A percentile compares a stretch with the other conserved stretches of the same genome.
Conservation (phyloP, 2,797 vertebrate genomes). For the Erithacus rubecula region DNA sequence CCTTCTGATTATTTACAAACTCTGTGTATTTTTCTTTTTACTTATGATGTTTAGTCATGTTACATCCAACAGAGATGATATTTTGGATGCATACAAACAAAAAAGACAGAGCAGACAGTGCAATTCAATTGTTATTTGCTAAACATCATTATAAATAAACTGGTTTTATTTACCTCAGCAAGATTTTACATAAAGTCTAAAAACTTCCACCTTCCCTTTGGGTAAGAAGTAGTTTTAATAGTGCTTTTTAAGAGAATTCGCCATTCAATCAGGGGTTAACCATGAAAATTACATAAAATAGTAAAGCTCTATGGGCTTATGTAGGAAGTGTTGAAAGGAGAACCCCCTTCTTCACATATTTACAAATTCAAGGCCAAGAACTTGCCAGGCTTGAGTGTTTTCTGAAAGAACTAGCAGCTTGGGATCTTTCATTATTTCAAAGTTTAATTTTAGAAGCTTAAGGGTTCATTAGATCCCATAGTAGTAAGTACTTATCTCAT, state of each 20-base stretch:
- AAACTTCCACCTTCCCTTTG: not conserved
- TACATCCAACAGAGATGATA: not conserved
- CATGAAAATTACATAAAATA: not conserved
- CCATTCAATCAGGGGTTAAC: not conserved
- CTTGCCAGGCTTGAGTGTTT: not conserved
- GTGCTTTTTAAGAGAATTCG: not conserved
- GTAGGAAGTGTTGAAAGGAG: slow-evolving; percentile 31
- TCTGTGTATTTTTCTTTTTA: not conserved
- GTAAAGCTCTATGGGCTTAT: not conserved
- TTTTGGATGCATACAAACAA: not conserved
- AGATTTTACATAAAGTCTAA: not conserved
- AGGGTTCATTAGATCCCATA: not conserved
- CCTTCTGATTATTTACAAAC: not conserved
- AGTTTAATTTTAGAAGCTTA: slow-evolving; percentile 11
- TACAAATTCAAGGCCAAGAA: not conserved
- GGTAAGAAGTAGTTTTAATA: not conserved
- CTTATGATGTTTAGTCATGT: not conserved
- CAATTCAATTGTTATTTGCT: not conserved
- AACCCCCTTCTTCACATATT: not conserved
- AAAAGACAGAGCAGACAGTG: not conserved
- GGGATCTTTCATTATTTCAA: not conserved
- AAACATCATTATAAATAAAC: not conserved
- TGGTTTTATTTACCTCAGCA: not conserved
- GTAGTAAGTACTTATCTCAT: not conserved
- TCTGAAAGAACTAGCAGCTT: not conserved